Evolutionary conservation across 2,888 invertebrate species (phyloP), one percentile per base, ranked within the genome.

Genomic region (Leucania comma): DNA sequence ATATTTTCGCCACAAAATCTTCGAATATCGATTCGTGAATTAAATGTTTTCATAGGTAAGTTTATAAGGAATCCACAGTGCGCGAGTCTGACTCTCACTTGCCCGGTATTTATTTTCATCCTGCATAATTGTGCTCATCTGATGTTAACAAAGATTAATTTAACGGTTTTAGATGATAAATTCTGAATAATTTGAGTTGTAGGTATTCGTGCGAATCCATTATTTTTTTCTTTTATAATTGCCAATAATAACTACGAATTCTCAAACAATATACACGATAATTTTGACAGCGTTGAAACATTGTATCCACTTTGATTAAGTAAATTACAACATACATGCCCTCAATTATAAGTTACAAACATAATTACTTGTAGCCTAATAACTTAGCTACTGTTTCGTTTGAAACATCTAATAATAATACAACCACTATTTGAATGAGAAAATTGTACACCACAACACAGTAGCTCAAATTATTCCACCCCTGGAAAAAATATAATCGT

Each of bases 361-460:
- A 29, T 69, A 74, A 83, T 74, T 85, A 83, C 63, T 65, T 68
- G 67, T 54, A 67, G 60, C 66, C 54, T 75, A 74, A 71, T 70
- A 73, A 73, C 63, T 63, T 38, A 26, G 78, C 81, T 72, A 71
- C 84, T 68, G 60, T 83, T 80, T 73, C 57, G 57, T 75, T 75
- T 75, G 74, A 67, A 65, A 50, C 48, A 26, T 42, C n/a, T n/a
- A n/a, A n/a, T 56, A 83, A 78, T 81, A 75, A 75, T 60, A 79
- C 57, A 38, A 62, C 50, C 50, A 72, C 64, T 74, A 77, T 81
- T 81, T 62, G 29, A 60, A 62, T 59, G n/a, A 73, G 38, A 54
- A 76, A 81, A 83, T 75, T 82, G 59, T 75, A 83, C 48, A 74
- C 82, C 67, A 59, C 66, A 53, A 56, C 38, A 85, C 79, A 84